phyloP scores from a whole-genome alignment of 2,113 vertebrate genomes.

The Ammospiza nelsoni region DNA sequence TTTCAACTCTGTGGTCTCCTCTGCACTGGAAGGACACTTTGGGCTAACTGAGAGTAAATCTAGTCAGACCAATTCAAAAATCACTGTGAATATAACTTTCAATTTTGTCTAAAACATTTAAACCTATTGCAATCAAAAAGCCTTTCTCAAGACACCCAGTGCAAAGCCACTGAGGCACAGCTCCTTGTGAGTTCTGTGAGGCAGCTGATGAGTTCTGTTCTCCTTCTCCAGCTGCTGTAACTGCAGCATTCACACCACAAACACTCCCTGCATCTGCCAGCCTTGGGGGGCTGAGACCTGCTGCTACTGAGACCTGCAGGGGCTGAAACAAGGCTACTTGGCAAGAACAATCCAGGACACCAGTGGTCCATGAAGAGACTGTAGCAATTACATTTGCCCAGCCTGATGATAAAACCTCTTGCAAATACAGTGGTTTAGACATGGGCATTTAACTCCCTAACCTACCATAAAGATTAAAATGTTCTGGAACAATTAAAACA shows the following conservation, averaged over 20 bases:
- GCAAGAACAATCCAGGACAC: not conserved
- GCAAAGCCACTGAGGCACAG: not conserved
- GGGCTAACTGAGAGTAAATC: not conserved
- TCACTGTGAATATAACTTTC: not conserved
- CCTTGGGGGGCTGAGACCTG: not conserved
- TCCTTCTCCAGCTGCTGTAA: not conserved
- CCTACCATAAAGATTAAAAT: not conserved
- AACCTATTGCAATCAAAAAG: not conserved
- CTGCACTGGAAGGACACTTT: not conserved
- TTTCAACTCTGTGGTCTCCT: not conserved
- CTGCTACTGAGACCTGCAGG: not conserved
- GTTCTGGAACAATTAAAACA: not conserved
- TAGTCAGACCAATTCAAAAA: not conserved
- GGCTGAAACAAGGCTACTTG: not conserved
- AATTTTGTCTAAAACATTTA: not conserved
- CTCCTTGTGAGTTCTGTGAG: not conserved
- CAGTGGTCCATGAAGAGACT: not conserved
- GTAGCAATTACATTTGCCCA: fast-evolving
- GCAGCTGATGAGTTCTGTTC: not conserved
- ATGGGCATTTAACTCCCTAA: not conserved
- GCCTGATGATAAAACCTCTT: not conserved
- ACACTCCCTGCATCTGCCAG: not conserved
- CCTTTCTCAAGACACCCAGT: not conserved
- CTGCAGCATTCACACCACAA: not conserved
- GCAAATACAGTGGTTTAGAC: not conserved